Base-by-base conservation (phyloP, 2,113 vertebrate species). In the Chinchilla lanigera region DNA sequence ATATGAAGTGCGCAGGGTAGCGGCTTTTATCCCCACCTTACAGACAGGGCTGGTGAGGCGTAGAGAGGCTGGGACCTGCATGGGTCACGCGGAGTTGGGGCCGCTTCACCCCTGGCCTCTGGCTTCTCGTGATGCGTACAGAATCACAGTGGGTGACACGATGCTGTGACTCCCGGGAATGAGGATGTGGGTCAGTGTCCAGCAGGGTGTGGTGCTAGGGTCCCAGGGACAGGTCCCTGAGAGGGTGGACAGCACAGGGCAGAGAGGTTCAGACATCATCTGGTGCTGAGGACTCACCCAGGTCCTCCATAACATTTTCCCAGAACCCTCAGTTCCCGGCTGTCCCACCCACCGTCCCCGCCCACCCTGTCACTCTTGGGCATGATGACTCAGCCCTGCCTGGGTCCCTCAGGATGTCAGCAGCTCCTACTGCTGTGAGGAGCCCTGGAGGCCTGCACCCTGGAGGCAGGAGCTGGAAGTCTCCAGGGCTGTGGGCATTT, bases 121-220 rank as follows among this genome's bases (percentile, higher is more conserved):
- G 63, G 83, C 69, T 2, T 11, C 28, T 4, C 12, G 17, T 0
- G 47, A 52, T 0, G 8, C 26, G 61, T 56, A 52, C 38, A 20
- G 82, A 54, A 47, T 77, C 47, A 7, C 10, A 16, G 87, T 7
- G 24, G 28, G 52, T 3, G n/a, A 50, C 3, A 16, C 0, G 4
- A 30, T 0, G 3, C 47, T 0, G 1, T 73, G 80, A n/a, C 2
- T 12, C 24, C 2, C 17, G 28, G 61, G 38, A 1, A 10, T 3
- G 0, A 1, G 50, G 52, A 3, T 2, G 2, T 12, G 58, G 38
- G 16, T 19, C 30, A 17, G 81, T 2, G 3, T 30, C 58, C 52
- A 0, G 61, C 12, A 5, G 0, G 2, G 61, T 0, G 6, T 2
- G 35, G 22, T 0, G 47, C 52, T 4, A 6, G 14, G 28, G 56